Evolutionary conservation across 2,113 vertebrate genomes (phyloP).

Genomic region (Phyllostomus discolor): DNA sequence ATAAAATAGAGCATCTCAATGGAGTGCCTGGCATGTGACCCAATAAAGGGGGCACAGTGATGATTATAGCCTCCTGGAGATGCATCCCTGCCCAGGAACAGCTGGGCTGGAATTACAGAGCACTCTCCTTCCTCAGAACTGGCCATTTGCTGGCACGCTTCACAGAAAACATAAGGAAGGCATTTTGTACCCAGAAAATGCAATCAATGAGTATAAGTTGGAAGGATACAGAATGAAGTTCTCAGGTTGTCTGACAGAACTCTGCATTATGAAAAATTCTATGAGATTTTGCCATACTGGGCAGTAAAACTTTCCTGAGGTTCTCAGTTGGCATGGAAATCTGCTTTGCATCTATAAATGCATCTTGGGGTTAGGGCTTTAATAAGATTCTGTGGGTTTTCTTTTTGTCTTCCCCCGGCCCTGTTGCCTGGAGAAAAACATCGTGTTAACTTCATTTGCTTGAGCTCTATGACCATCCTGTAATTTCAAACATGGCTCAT

Average conservation of each 20-base stretch:
- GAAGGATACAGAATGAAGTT: neutral
- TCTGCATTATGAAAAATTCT: slow-evolving; percentile 20
- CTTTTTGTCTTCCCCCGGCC: neutral
- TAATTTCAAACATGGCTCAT: neutral
- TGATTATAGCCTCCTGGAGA: neutral
- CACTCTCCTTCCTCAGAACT: too few relatives aligned
- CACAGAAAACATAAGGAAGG: neutral
- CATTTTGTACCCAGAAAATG: neutral
- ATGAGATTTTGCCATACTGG: neutral
- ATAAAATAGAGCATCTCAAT: neutral
- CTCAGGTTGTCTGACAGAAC: slow-evolving; percentile 10
- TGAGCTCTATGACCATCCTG: neutral
- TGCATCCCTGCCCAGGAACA: neutral
- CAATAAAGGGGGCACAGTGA: neutral
- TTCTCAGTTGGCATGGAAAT: slow-evolving; percentile 24
- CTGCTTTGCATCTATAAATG: neutral
- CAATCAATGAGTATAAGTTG: neutral
- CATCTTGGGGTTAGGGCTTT: neutral
- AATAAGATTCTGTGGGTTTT: neutral
- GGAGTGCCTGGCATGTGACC: neutral
- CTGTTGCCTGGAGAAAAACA: slow-evolving; percentile 12
- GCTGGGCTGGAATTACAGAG: neutral
- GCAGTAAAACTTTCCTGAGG: neutral
- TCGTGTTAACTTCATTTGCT: slow-evolving; percentile 23
- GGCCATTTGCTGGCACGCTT: neutral